Evolutionary conservation across 2,797 vertebrate species (phyloP).

Genomic region (Spheniscus humboldti): DNA sequence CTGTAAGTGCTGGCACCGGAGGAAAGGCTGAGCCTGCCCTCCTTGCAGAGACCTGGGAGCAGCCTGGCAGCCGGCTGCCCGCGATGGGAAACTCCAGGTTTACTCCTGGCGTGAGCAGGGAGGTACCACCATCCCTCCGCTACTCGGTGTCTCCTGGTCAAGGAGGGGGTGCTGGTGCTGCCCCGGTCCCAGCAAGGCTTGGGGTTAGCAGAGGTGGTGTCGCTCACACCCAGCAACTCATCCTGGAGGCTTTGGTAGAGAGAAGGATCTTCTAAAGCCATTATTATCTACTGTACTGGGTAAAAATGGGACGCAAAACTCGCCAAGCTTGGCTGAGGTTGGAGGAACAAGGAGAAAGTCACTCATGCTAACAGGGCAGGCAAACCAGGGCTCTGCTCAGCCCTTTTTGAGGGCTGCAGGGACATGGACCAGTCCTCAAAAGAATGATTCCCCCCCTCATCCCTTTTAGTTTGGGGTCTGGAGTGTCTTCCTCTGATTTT

Average conservation of each 20-base stretch:
- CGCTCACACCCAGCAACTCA: background rate
- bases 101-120: background rate
- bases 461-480: background rate
- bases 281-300: background rate
- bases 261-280: fast-evolving
- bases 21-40: background rate
- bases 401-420: background rate
- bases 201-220: background rate
- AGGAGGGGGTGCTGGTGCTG: background rate
- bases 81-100: fast-evolving
- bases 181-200: background rate
- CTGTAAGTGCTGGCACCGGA: background rate
- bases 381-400: background rate
- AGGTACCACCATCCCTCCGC: background rate
- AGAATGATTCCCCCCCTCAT: background rate
- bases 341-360: background rate
- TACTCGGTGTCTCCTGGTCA: background rate
- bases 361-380: background rate
- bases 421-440: background rate
- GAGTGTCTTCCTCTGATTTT: background rate
- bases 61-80: background rate
- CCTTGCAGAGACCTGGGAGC: background rate
- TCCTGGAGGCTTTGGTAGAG: background rate
- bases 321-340: background rate
- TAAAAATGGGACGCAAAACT: background rate